Base-by-base conservation (phyloP, 2,797 vertebrate species). In the Morelia viridis region DNA sequence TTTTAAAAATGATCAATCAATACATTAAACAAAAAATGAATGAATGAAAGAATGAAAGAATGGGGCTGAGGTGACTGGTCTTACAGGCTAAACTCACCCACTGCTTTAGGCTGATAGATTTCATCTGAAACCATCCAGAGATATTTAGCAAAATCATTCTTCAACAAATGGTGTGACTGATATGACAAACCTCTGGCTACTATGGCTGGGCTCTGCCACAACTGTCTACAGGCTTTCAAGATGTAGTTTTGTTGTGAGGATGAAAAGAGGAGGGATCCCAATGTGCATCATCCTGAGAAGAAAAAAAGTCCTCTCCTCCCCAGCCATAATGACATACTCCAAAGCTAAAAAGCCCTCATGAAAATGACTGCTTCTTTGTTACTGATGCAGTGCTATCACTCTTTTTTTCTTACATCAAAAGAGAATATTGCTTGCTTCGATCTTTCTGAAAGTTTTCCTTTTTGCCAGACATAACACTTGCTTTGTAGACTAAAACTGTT, bases 321-420 rank as follows among this genome's bases (percentile, higher is more conserved):
- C 2, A 35, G 28, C n/a, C n/a, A 68, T 31, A 68, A 68, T 68
- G 13, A 31, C 65, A 68, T 68, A 17, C 13, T 68, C n/a, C 65
- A 31, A 41, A 76, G 4, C 57, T 93, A 8, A 31, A 94, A 88
- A 58, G 1, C 0, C 85, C 1, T 90, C 76, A 12, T 76, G 68
- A 90, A 91, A 95, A 94, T 84, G 65, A 57, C 0, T 0, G 50
- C 11, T 76, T 80, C n/a, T 53, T 65, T 9, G 1, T 28, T 46
- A 28, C 83, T 57, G 19, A 31, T 64, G 1, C 0, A n/a, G 0
- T 1, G 2, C 35, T 13, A 88, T 87, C 2, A 86, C 41, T 65
- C 19, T n/a, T 93, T 94, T 94, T 35, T 80, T 94, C 91, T 80
- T 31, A 87, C 0, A 89, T 89, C 41, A 94, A 65, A 91, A 0